A percentile compares a stretch with the other conserved stretches of the same genome.
Conservation (phyloP, 2,888 invertebrate species). For the Aethes cnicana region DNA sequence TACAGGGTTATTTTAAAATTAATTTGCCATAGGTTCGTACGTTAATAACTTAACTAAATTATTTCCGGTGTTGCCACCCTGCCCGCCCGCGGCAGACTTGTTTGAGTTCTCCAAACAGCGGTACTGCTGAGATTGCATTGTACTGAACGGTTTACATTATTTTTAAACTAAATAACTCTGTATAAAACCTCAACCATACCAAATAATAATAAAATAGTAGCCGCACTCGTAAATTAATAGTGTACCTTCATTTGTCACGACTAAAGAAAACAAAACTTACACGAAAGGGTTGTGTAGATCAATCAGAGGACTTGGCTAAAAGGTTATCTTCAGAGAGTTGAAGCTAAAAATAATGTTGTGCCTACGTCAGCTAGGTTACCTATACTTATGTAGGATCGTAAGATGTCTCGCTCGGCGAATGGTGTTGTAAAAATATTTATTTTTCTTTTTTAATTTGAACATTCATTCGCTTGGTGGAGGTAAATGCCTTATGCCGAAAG, state of each 20-base stretch:
- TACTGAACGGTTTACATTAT: conserved; percentile 34
- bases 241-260: conserved; percentile 21
- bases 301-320: conserved; percentile 36
- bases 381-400: conserved; percentile 16
- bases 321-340: conserved; percentile 20
- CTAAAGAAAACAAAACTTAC: conserved; percentile 41
- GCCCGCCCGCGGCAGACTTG: no score
- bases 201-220: conserved; percentile 54
- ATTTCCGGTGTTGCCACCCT: conserved; percentile 30
- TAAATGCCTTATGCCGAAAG: conserved; percentile 9
- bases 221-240: conserved; percentile 26
- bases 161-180: conserved; percentile 68
- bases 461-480: conserved; percentile 6
- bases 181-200: conserved; percentile 78
- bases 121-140: conserved; percentile 32
- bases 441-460: neutral
- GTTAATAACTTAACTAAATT: conserved; percentile 28
- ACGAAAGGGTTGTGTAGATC: conserved; percentile 41
- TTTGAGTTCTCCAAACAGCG: conserved; percentile 6
- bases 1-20: conserved; percentile 78
- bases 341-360: conserved; percentile 33
- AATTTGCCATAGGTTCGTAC: conserved; percentile 43
- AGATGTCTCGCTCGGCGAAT: conserved; percentile 11
- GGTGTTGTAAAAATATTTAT: neutral
- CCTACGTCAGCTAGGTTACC: conserved; percentile 34